Percentiles rank a stretch among this genome's conserved stretches.
These are phyloP conservation scores for Sebastes trivittatus DNA, from an alignment of 2,797 vertebrate species.

Conservation along the genomic window DNA sequence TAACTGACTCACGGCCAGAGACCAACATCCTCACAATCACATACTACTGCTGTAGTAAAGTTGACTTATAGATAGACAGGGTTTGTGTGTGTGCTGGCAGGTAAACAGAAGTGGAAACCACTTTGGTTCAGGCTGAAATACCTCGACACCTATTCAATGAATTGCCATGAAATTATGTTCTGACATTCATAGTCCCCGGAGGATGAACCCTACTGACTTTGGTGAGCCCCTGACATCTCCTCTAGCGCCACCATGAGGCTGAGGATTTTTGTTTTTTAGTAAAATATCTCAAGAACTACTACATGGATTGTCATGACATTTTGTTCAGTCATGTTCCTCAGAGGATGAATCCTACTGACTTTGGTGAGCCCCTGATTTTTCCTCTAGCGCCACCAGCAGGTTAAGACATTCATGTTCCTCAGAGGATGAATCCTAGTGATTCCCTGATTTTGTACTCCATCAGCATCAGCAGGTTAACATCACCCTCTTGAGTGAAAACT, in stretches of 20 bases:
- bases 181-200: not conserved
- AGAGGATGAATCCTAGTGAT: not conserved
- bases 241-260: no score
- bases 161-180: not conserved
- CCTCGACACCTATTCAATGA: no score
- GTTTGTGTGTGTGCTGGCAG: not conserved
- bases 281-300: no score
- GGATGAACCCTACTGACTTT: not conserved
- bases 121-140: no score
- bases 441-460: not conserved
- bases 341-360: not conserved
- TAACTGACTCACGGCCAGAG: conserved; percentile 12
- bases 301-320: no score
- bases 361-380: not conserved
- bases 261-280: no score
- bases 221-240: rapidly evolving
- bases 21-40: conserved; percentile 1
- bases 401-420: not conserved
- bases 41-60: conserved; percentile 1
- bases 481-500: not conserved
- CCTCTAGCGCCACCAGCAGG: not conserved
- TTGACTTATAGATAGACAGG: not conserved
- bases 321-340: no score
- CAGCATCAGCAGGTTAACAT: not conserved
- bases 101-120: not conserved